Percentiles rank a stretch among this genome's conserved stretches.
Conservation (phyloP, 2,113 vertebrate genomes). For the Cygnus atratus region DNA sequence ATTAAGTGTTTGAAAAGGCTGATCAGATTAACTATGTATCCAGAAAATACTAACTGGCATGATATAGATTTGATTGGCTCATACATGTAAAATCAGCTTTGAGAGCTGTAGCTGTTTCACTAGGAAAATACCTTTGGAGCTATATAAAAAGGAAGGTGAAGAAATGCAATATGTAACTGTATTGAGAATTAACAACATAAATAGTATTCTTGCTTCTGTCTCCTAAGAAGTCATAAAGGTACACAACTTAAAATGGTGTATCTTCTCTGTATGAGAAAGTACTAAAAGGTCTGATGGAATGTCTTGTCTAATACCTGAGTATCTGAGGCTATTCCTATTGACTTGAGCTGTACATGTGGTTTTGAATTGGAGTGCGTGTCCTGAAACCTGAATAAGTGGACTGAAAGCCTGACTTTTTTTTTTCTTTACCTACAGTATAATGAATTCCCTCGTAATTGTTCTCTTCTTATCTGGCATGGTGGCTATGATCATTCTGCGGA, state of each 20-base stretch:
- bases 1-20: not conserved
- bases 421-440: conserved; percentile 79
- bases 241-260: not conserved
- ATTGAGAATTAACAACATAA: not conserved
- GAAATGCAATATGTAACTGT: not conserved
- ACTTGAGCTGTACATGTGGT: not conserved
- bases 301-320: not conserved
- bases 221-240: not conserved
- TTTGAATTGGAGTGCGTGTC: not conserved
- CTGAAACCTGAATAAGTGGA: not conserved
- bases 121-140: not conserved
- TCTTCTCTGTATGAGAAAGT: not conserved
- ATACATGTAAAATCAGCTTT: not conserved
- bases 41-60: not conserved
- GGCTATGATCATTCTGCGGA: conserved; percentile 89
- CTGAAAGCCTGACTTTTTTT: not conserved
- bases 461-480: conserved; percentile 92
- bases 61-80: not conserved
- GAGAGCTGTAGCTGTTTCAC: not conserved
- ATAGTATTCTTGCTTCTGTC: not conserved
- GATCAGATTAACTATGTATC: not conserved
- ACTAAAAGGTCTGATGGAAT: not conserved
- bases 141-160: not conserved
- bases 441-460: conserved; percentile 91
- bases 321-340: not conserved